These are phyloP conservation scores for Drosophila kohkoa DNA, from an alignment of 1,140 invertebrate genomes.

Conservation along the genomic window DNA sequence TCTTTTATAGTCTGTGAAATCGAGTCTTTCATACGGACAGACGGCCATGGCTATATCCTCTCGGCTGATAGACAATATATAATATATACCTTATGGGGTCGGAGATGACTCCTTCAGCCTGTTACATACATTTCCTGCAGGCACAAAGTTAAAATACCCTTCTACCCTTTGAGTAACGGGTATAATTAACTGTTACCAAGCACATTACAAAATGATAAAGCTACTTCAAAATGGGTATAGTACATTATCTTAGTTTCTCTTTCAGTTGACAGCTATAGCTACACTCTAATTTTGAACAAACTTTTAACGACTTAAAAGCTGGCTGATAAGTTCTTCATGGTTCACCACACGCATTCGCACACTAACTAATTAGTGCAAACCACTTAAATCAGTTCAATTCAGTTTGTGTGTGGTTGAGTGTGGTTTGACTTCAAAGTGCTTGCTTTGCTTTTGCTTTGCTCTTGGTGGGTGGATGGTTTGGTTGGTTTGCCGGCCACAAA, in stretches of 20 bases:
- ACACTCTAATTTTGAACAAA: background rate
- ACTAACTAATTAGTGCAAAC: slow-evolving; percentile 57
- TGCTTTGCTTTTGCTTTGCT: slow-evolving; percentile 32
- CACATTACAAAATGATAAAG: background rate
- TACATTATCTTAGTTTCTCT: background rate
- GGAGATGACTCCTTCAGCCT: no score
- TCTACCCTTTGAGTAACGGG: no score
- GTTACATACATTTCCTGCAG: no score
- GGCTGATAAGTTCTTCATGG: slow-evolving; percentile 32
- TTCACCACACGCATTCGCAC: slow-evolving; percentile 24
- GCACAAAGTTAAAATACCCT: no score
- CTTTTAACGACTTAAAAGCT: slow-evolving; percentile 9
- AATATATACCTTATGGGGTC: no score
- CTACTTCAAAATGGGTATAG: background rate
- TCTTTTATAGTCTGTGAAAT: no score
- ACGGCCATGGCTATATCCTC: no score
- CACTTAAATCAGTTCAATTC: slow-evolving; percentile 31
- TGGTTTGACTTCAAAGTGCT: slow-evolving; percentile 40
- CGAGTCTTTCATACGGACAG: no score
- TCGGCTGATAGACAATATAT: no score
- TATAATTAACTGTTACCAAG: background rate
- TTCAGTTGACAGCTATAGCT: background rate
- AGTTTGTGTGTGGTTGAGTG: background rate
- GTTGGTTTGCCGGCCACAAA: slow-evolving; percentile 15
- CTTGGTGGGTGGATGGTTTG: slow-evolving; percentile 4